Percentiles rank a stretch among this genome's conserved stretches.
phyloP scores from a whole-genome alignment of 2,888 invertebrate species.

The Petrolisthes manimaculis region DNA sequence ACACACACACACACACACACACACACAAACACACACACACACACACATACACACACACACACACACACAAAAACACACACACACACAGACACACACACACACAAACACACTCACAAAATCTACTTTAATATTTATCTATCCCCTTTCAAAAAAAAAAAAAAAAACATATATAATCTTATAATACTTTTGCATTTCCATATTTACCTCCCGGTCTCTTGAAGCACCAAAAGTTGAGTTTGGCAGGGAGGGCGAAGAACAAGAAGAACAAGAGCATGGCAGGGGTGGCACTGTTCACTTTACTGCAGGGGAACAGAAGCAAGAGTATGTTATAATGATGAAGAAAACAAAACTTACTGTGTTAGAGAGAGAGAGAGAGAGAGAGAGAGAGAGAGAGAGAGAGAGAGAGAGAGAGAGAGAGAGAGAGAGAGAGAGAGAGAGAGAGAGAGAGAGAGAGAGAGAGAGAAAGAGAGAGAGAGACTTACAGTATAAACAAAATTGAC shows the following conservation, averaged over 20 bases:
- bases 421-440: not conserved
- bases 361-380: not conserved
- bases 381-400: not conserved
- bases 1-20: slow-evolving; percentile 26
- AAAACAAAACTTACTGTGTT: not conserved
- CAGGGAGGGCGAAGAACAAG: slow-evolving; percentile 6
- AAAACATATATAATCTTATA: too few species aligned
- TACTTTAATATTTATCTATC: too few species aligned
- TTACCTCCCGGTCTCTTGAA: not conserved
- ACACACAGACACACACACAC: too few species aligned
- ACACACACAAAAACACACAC: too few species aligned
- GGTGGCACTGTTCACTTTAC: not conserved
- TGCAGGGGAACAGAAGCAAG: too few species aligned
- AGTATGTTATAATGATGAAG: not conserved
- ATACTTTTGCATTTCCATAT: too few species aligned
- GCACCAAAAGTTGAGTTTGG: slow-evolving; percentile 7
- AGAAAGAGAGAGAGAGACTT: not conserved
- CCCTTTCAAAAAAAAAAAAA: too few species aligned
- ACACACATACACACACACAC: too few species aligned
- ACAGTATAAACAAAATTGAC: too few species aligned
- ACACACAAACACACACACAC: slow-evolving; percentile 5
- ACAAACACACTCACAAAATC: too few species aligned
- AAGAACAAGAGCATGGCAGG: slow-evolving; percentile 9
- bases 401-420: not conserved
- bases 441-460: not conserved